Base-by-base conservation (phyloP, 1,140 invertebrate species). In the Galendromus occidentalis region DNA sequence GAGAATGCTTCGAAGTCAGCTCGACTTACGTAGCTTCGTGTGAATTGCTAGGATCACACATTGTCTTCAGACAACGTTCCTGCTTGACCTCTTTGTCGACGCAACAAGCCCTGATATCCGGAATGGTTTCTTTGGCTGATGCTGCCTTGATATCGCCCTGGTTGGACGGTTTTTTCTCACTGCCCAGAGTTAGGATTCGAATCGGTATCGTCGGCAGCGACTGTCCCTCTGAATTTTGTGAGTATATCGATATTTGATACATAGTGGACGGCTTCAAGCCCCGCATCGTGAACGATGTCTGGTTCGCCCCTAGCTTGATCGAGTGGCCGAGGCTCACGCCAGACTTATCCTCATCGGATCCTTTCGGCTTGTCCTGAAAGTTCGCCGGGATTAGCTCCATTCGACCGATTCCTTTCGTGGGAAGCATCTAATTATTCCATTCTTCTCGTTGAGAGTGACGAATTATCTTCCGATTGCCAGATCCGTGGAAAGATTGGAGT, bases 231-330 rank as follows among this genome's bases (percentile, higher is more conserved):
- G 80, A 79, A 74, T 88, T 89, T 44, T 79, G 79, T 0, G 85
- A 82, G 1, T 79, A 82, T 9, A 87, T 81, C 0, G 81, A 80
- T 1, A 88, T 78, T 71, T 88, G 85, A 72, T 89, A 88, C 85
- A 88, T 87, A 20, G 85, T 87, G 69, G 84, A 83, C 0, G 85
- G 83, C 1, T 78, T 74, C 42, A 83, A 75, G 74, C 81, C 77
- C 63, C 80, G 80, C 1, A 87, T 69, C 0, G 81, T 72, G 0
- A 83, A 77, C 42, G 76, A 79, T 0, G 1, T 80, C 82, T 66
- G 80, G 64, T 71, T 72, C 20, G 66, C 67, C 1, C 42, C 45
- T 2, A 68, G 64, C 66, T 71, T 33, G 51, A 59, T 59, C 25
- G 51, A 59, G 20, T 59, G 51, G 22, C 51, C 51, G 17, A 59